Evolutionary conservation across 2,797 vertebrate species (phyloP).

Genomic region (Gambusia yucatana): DNA sequence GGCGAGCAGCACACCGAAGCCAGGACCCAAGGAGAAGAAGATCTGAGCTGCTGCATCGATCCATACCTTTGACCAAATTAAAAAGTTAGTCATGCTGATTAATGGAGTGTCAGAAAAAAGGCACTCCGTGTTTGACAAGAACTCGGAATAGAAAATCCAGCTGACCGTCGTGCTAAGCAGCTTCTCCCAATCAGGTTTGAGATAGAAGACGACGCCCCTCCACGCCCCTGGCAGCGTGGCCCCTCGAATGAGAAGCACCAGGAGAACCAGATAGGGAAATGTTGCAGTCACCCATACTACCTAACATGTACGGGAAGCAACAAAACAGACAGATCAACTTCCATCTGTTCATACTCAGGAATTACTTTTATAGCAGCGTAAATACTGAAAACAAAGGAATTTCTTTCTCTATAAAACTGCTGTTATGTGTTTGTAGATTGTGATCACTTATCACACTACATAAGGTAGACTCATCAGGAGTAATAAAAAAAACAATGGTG

Average conservation of each 20-base stretch:
- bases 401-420: neutral
- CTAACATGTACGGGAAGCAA: conserved; percentile 64
- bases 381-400: neutral
- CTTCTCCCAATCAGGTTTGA: conserved; percentile 95
- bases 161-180: conserved; percentile 91
- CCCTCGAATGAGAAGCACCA: conserved; percentile 90
- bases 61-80: conserved; percentile 87
- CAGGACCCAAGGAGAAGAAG: conserved; percentile 97
- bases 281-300: conserved; percentile 99
- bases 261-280: conserved; percentile 93
- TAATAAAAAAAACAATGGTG: neutral
- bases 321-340: neutral
- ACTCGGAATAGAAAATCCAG: neutral
- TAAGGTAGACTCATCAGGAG: neutral
- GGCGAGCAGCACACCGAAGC: conserved; percentile 95
- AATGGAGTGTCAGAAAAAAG: neutral
- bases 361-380: neutral
- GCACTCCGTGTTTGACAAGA: neutral
- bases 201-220: conserved; percentile 94
- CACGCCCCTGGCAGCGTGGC: conserved; percentile 96
- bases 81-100: neutral
- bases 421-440: neutral
- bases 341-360: neutral
- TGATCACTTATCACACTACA: neutral
- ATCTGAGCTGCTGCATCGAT: conserved; percentile 98